Evolutionary conservation across 1,140 invertebrate genomes (phyloP), one percentile per base, ranked within the genome.

Genomic region (Temnothorax nylanderi): DNA sequence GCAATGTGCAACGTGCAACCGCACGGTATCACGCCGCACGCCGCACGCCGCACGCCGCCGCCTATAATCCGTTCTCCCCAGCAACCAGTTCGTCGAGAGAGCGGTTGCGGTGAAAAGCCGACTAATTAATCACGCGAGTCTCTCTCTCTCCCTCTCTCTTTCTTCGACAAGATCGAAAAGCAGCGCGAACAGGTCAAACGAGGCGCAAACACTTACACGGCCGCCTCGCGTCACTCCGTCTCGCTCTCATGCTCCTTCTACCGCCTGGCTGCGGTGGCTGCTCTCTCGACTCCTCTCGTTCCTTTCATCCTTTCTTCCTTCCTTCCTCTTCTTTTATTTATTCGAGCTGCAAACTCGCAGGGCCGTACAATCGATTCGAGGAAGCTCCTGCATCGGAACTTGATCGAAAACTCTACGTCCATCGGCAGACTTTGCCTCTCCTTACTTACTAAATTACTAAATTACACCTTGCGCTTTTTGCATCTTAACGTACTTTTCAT

Each of bases 31-130:
- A 26, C 26, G 11, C 26, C 41, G 64, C 10, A 10, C 16, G 51
- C 56, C 13, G 44, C n/a, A 4, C 44, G 3, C 5, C 41, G 65
- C 62, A 71, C 49, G 49, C 13, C 49, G 44, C 75, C 64, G 74
- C 75, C 84, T 88, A 80, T 88, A 91, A 91, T 90, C 87, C 78
- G 65, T 69, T 54, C 69, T 76, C 77, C 78, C 78, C 72, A 58
- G 67, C 89, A 86, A 86, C 88, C 89, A 89, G 86, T 87, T 47
- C 26, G 58, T 58, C 74, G 86, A 58, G n/a, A 58, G 80, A 65
- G 77, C 34, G 64, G 80, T 69, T 65, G 80, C 65, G 41, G 67
- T 85, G 81, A 65, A 85, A 51, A 67, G 77, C 75, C 54, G 77
- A 87, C 85, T 81, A 86, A 75, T 88, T 91, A 72, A 76, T 86